phyloP scores from a whole-genome alignment of 2,113 vertebrate genomes.

The Gambusia holbrooki region DNA sequence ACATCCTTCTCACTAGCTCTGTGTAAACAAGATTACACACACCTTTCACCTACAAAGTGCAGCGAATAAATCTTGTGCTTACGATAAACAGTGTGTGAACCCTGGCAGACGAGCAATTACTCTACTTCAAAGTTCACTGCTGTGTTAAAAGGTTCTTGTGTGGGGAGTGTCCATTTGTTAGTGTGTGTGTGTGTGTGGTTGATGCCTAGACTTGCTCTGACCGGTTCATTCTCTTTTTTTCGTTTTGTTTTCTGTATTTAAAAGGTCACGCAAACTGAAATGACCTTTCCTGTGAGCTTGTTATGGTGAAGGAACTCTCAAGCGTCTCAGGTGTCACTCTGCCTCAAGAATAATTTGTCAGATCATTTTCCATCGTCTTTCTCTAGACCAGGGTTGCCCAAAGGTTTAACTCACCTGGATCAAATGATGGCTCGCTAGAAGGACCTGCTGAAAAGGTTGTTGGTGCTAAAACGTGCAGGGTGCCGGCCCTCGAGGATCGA shows the following conservation, averaged over 20 bases:
- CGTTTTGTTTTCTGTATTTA: neutral
- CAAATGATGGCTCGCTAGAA: no score
- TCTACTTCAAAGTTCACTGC: slow-evolving; percentile 61
- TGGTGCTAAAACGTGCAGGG: no score
- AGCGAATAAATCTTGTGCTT: slow-evolving; percentile 69
- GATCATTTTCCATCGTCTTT: slow-evolving; percentile 11
- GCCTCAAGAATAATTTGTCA: slow-evolving; percentile 18
- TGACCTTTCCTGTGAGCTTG: neutral
- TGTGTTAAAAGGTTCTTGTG: slow-evolving; percentile 61
- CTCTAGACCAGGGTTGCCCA: neutral
- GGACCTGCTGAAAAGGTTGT: no score
- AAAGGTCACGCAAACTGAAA: slow-evolving; percentile 10
- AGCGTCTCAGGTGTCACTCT: slow-evolving; percentile 7
- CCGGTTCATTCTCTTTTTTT: slow-evolving; percentile 5
- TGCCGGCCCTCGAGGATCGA: no score
- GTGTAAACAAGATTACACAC: slow-evolving; percentile 46
- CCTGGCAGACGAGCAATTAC: slow-evolving; percentile 44
- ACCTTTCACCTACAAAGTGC: slow-evolving; percentile 57
- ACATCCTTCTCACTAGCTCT: slow-evolving; percentile 20
- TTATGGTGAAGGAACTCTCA: neutral
- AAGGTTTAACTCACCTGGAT: no score
- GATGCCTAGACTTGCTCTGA: slow-evolving; percentile 44
- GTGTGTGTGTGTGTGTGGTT: slow-evolving; percentile 24
- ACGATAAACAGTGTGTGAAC: slow-evolving; percentile 52
- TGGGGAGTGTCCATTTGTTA: slow-evolving; percentile 36